Evolutionary conservation across 2,797 vertebrate species (phyloP).

Genomic region (Xiphophorus birchmanni): DNA sequence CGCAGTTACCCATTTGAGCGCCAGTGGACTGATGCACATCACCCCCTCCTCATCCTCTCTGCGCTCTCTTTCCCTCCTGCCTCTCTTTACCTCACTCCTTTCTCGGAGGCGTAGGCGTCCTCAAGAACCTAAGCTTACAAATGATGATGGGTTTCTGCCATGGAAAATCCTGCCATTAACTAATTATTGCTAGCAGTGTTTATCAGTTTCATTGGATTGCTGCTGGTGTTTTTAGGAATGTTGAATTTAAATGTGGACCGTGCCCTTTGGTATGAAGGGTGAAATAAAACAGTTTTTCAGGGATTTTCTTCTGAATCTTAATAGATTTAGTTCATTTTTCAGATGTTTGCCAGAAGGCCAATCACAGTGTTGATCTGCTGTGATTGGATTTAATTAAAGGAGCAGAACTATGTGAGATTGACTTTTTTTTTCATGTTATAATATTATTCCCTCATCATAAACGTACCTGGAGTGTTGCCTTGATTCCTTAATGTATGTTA

Average conservation of each 20-base stretch:
- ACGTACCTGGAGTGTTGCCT: no score
- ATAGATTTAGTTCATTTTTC: background rate
- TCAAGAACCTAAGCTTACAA: constrained; percentile 33
- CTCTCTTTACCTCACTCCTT: constrained; percentile 24
- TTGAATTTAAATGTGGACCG: background rate
- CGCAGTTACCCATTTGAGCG: constrained; percentile 70
- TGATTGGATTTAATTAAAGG: no score
- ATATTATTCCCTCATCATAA: no score
- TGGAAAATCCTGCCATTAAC: constrained; percentile 8
- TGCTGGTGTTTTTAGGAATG: background rate
- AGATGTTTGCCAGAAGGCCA: background rate
- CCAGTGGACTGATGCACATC: constrained; percentile 56
- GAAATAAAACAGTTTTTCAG: background rate
- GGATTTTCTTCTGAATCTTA: background rate
- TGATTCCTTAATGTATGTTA: no score
- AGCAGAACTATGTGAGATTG: no score
- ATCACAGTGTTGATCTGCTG: background rate
- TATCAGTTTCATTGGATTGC: background rate
- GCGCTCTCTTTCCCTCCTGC: background rate
- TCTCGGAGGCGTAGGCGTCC: constrained; percentile 52
- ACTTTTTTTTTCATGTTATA: no score
- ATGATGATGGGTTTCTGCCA: constrained; percentile 8
- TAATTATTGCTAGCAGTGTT: background rate
- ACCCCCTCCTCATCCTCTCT: constrained; percentile 21
- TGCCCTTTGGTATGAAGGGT: background rate